A percentile compares a stretch with the other conserved stretches of the same genome.
These are phyloP conservation scores for Pterocles gutturalis DNA, from an alignment of 2,113 vertebrate genomes.

Conservation along the genomic window DNA sequence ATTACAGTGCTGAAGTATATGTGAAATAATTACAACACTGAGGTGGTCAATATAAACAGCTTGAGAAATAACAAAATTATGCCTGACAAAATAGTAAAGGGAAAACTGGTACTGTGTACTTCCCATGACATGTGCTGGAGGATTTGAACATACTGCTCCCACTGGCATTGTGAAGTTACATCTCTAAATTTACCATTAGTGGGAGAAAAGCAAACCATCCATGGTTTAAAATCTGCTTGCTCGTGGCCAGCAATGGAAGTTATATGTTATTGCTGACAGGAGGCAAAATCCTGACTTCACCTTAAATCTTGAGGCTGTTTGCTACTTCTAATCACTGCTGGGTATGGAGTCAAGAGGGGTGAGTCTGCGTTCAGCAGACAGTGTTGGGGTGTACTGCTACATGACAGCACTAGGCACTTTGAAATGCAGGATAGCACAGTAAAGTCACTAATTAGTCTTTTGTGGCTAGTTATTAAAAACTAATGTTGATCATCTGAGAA, in stretches of 20 bases:
- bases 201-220: background rate
- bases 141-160: background rate
- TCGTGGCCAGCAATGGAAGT: background rate
- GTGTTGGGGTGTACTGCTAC: background rate
- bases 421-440: background rate
- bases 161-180: background rate
- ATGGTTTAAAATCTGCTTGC: background rate
- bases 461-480: background rate
- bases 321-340: background rate
- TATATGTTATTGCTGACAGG: background rate
- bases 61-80: background rate
- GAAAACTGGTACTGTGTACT: background rate
- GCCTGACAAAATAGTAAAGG: background rate
- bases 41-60: background rate
- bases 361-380: background rate
- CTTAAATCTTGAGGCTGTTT: background rate
- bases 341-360: background rate
- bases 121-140: background rate
- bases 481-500: background rate
- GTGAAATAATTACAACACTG: background rate
- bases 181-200: background rate
- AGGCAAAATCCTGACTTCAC: background rate
- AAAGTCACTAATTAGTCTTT: background rate
- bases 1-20: background rate
- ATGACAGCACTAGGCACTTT: background rate